Conservation (phyloP, 2,888 invertebrate genomes). For the Gortyna flavago region DNA sequence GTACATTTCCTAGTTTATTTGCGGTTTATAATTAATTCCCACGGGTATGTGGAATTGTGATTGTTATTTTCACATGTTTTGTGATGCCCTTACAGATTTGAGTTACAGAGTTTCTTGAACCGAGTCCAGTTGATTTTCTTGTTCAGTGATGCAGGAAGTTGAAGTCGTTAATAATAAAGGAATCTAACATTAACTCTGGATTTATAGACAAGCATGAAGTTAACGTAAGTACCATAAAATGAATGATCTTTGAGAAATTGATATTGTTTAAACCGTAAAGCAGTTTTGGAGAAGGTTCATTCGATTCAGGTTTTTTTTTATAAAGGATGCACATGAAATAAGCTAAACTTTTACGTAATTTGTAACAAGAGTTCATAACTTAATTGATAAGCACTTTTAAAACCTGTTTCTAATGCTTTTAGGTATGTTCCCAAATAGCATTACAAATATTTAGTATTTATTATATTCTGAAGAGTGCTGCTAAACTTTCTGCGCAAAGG, state of each 20-base stretch:
- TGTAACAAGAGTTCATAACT: neutral
- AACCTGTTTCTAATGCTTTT: neutral
- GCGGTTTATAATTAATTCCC: constrained; percentile 77
- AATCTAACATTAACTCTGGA: constrained; percentile 36
- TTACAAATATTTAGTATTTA: neutral
- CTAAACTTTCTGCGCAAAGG: neutral
- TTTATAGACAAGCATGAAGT: constrained; percentile 31
- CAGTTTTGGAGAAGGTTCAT: neutral
- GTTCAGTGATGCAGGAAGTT: constrained; percentile 29
- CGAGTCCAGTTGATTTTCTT: constrained; percentile 31
- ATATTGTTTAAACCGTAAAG: constrained; percentile 2
- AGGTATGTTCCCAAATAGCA: neutral
- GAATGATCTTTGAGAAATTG: constrained; percentile 6
- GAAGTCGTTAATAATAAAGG: constrained; percentile 32
- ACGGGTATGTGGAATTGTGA: constrained; percentile 57
- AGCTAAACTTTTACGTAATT: neutral
- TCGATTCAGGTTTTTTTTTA: neutral
- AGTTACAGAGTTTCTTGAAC: constrained; percentile 62
- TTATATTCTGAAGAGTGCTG: constrained; percentile 3
- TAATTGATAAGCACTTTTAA: neutral
- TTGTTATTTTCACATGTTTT: constrained; percentile 49
- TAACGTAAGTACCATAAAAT: constrained; percentile 16
- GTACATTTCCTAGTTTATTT: constrained; percentile 68
- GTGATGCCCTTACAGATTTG: constrained; percentile 52
- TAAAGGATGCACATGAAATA: neutral